Evolutionary conservation across 2,797 vertebrate species (phyloP), one percentile per base, ranked within the genome.

Genomic region (Pampus argenteus): DNA sequence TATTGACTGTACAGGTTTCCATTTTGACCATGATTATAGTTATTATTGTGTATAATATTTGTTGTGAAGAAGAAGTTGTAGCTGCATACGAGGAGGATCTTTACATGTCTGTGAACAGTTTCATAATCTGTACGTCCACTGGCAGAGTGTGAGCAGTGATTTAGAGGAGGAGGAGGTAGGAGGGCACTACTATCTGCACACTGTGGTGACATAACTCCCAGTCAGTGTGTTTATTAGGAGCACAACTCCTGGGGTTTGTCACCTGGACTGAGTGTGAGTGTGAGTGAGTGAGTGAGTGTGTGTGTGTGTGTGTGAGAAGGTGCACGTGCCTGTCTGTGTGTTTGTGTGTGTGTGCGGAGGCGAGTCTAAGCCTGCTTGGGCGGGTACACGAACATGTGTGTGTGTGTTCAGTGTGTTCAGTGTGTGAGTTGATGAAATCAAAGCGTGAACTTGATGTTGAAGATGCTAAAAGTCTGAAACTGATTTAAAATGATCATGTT

Each of bases 191-290:
- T 56, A 25, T 64, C 26, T 58, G 23, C 68, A 48, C 51, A 11
- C 44, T 31, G 70, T 29, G 23, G 58, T 83, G 86, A 88, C 86
- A 86, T 86, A 86, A 89, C 88, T 74, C 76, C 9, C 71, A 51
- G 74, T 28, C 70, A 54, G 67, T 42, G 71, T 85, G 87, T 90
- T 88, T 86, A 79, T n/a, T 66, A 81, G 51, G 77, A 82, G 52
- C 78, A 72, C n/a, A 61, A 52, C 84, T 80, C 84, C 79, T 10
- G 60, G 81, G 79, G 83, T 71, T 85, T 86, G 80, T 89, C 85
- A 86, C 86, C 84, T 87, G 73, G 67, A 40, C 76, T 67, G 18
- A 20, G 56, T 49, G 34, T 64, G 13, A 66, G 42, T 65, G 45
- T 23, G 26, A 25, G 45, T 18, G 22, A 62, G 26, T 50, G 18